Evolutionary conservation across 2,113 vertebrate species (phyloP).

Genomic region (Polypterus bichir): DNA sequence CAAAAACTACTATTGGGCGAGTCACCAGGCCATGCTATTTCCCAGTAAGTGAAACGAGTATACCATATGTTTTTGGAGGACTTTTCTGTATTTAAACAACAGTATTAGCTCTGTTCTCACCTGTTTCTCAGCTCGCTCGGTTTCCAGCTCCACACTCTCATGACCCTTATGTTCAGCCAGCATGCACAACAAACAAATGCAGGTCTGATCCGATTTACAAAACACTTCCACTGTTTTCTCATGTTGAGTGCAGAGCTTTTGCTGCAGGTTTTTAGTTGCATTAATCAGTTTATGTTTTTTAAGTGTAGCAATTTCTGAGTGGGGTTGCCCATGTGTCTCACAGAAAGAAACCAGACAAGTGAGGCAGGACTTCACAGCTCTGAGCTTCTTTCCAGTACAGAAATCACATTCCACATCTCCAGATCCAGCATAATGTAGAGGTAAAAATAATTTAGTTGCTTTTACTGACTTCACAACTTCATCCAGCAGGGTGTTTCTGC

Average conservation of each 20-base stretch:
- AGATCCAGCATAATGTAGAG: not conserved
- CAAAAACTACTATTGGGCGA: too few relatives aligned
- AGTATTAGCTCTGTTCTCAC: not conserved
- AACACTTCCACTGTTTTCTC: constrained; percentile 15
- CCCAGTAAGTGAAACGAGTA: too few relatives aligned
- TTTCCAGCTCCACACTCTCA: not conserved
- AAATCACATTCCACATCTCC: constrained; percentile 17
- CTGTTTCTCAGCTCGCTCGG: not conserved
- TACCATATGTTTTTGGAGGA: too few relatives aligned
- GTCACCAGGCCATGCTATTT: too few relatives aligned
- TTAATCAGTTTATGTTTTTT: constrained; percentile 13
- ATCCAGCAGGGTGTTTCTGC: constrained; percentile 24
- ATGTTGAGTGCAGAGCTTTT: constrained; percentile 10
- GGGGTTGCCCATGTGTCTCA: constrained; percentile 12
- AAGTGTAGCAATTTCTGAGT: constrained; percentile 9
- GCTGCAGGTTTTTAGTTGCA: not conserved
- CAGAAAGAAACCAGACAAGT: constrained; percentile 36
- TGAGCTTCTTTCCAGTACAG: not conserved
- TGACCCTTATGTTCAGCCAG: constrained; percentile 11
- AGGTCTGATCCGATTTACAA: constrained; percentile 14
- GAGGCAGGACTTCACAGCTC: constrained; percentile 30
- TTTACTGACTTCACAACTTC: constrained; percentile 29
- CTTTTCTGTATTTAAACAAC: too few relatives aligned
- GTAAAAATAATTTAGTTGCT: constrained; percentile 4
- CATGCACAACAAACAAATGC: constrained; percentile 12